phyloP scores from a whole-genome alignment of 2,888 invertebrate species.

The Perdita meconis region DNA sequence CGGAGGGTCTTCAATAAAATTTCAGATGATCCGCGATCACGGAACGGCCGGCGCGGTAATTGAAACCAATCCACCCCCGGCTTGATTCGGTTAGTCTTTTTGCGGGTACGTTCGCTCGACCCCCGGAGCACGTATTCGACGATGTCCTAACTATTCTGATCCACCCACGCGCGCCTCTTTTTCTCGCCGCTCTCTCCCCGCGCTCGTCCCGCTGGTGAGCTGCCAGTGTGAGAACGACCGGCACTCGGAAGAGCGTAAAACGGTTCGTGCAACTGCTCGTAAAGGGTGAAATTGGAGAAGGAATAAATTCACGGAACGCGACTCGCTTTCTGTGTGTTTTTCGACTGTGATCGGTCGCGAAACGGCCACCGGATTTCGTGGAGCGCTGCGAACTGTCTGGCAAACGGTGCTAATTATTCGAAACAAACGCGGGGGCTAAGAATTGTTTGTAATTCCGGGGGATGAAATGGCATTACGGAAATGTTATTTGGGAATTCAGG shows the following conservation, averaged over 20 bases:
- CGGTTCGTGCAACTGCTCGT: background rate
- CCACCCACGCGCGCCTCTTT: slow-evolving; percentile 14
- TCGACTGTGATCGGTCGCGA: no score
- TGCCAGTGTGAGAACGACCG: background rate
- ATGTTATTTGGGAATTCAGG: no score
- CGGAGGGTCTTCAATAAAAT: slow-evolving; percentile 3
- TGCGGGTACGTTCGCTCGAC: slow-evolving; percentile 21
- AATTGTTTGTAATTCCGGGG: no score
- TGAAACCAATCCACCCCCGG: slow-evolving; percentile 45
- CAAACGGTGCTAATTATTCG: no score
- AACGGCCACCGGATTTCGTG: no score
- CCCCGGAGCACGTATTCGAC: slow-evolving; percentile 6
- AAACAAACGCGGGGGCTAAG: no score
- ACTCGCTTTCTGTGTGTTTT: background rate
- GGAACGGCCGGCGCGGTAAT: slow-evolving; percentile 36
- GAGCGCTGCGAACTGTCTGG: no score
- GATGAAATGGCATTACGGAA: no score
- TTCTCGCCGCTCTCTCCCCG: background rate
- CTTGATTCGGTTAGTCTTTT: slow-evolving; percentile 16
- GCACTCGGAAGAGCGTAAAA: background rate
- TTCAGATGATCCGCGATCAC: slow-evolving; percentile 12
- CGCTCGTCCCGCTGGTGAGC: background rate
- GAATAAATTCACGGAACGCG: slow-evolving; percentile 8
- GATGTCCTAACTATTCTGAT: background rate
- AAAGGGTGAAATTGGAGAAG: background rate